Base-by-base conservation (phyloP, 2,113 vertebrate genomes). In the Gobius niger region DNA sequence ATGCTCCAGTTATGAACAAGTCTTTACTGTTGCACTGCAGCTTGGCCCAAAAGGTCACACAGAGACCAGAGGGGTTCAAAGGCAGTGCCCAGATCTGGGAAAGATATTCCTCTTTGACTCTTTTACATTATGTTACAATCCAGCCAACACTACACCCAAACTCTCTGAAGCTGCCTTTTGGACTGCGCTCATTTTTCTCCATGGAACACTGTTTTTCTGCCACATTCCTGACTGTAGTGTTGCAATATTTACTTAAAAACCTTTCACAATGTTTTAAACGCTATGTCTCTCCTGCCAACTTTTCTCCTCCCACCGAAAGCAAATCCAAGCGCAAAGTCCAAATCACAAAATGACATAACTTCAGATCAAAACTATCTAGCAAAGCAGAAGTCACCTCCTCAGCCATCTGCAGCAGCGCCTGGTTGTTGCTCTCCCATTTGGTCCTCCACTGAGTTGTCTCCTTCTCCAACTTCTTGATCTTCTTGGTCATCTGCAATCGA, bases 381-480 rank as follows among this genome's bases (percentile, higher is more conserved):
- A 12, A 50, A 14, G 47, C 15, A 12, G 15, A 50, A 50, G n/a
- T 76, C 82, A 98, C 98, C 95, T 99, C 98, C 87, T 99, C 98
- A 15, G 97, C 97, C 98, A 99, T 99, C 82, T 99, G 97, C 79
- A 99, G 91, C 87, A 99, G 94, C 7, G 96, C 95, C 88, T 98
- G 97, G 92, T 99, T 99, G 79, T 99, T 99, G 54, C 94, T 97
- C 87, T 99, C 98, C 98, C 97, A 99, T 74, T 99, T 99, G 73
- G 94, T 98, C 63, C 96, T 95, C 98, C 98, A 99, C 69, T 98
- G 91, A 40, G 96, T 94, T 0, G 96, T 98, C 86, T 99, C 98
- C 89, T 98, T 98, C 90, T 99, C 98, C 90, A 99, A 92, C 89
- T 99, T 99, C 89, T 99, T 99, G 73, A 99, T 99, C 91, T 99